Base-by-base conservation (phyloP, 1,140 invertebrate species). In the Euura saliciscinereae region DNA sequence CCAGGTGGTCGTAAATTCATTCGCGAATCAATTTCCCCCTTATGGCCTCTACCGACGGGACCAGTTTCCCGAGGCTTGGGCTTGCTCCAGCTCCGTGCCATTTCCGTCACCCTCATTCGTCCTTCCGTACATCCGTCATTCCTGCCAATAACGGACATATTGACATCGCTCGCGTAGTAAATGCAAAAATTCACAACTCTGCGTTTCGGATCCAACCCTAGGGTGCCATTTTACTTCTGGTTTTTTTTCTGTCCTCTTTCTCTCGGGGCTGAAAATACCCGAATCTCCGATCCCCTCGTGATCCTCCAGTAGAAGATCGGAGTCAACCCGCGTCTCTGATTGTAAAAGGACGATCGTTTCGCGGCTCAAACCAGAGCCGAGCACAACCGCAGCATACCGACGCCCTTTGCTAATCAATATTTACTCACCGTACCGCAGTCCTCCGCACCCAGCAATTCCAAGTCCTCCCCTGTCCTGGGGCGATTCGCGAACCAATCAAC, bases 101-200 rank as follows among this genome's bases (percentile, higher is more conserved):
- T 59, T 59, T 59, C 51, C 51, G 13, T 59, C 51, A 59, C 51
- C 51, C 51, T 59, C 51, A 59, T 59, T 59, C 51, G 51, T 59
- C 51, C 51, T 59, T 59, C 51, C 5, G 51, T n/a, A 59, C 51
- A 59, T 59, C 51, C 51, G 51, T 59, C 51, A 59, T 59, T 59
- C 51, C 51, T 59, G 51, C 51, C 51, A 59, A 59, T 59, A 59
- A 59, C 51, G 51, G 51, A 59, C 6, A 5, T 59, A 59, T 59
- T 59, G 51, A 59, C 51, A n/a, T n/a, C 28, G 28, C 13, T 59
- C 51, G 51, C 28, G 28, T 28, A 28, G 51, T 59, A 59, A 59
- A 59, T 11, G 51, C 51, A 6, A 59, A 59, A 59, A 59, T 59
- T 59, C 51, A 59, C 51, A 6, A 8, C 51, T 59, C 28, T 28